These are phyloP conservation scores for Bombus affinis DNA, from an alignment of 1,140 invertebrate genomes.

Conservation along the genomic window DNA sequence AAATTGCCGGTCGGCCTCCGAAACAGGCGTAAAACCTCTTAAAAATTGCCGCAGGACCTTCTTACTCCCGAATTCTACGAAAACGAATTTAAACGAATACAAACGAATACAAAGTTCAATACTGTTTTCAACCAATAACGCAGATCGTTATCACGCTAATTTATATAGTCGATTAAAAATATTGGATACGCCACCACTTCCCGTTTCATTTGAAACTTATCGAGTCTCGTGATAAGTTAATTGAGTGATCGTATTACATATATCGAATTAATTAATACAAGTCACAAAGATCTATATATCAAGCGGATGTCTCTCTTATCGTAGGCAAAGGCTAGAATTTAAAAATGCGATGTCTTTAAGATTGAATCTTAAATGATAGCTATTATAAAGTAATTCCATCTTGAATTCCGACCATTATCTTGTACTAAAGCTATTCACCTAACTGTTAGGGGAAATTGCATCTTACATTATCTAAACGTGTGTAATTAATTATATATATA, in stretches of 20 bases:
- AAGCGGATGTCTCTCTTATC: not conserved
- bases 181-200: no score
- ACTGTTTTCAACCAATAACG: not conserved
- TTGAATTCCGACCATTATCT: not conserved
- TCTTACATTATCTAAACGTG: no score
- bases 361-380: no score
- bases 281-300: not conserved
- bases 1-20: constrained; percentile 61
- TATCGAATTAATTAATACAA: not conserved
- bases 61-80: constrained; percentile 57
- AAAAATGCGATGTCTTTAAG: not conserved
- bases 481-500: no score
- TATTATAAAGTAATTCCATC: not conserved
- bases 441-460: not conserved
- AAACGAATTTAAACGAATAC: constrained; percentile 35
- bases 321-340: not conserved
- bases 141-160: not conserved
- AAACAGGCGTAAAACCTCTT: constrained; percentile 65
- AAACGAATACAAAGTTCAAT: constrained; percentile 14
- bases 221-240: no score
- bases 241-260: no score
- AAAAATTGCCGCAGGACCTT: constrained; percentile 58
- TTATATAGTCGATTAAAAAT: not conserved
- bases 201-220: not conserved
- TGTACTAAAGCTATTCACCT: no score